Base-by-base conservation (phyloP, 2,888 invertebrate species). In the Aelia acuminata region DNA sequence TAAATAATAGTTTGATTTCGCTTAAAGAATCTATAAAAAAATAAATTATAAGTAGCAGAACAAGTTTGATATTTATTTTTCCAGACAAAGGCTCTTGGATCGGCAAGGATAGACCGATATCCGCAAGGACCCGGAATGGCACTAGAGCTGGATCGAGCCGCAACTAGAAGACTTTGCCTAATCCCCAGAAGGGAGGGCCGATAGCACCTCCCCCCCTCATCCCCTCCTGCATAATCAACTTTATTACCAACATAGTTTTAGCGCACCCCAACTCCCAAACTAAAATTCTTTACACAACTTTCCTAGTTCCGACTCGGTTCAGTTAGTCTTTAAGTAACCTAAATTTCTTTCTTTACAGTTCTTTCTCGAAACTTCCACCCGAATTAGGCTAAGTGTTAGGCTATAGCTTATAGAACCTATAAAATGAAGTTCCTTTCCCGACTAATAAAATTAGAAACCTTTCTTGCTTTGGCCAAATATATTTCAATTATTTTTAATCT, bases 201-300 rank as follows among this genome's bases (percentile, higher is more conserved):
- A 80, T 80, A 5, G 80, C 43, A 80, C 43, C 43, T n/a, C 80
- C 39, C 43, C n/a, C 43, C 80, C 75, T n/a, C n/a, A n/a, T n/a
- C n/a, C n/a, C 15, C 39, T 35, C 75, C 57, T 18, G 2, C 80
- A n/a, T 7, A 80, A 35, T 43, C 80, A 80, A 80, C 80, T 80
- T 80, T 47, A 43, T 43, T 43, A 0, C 80, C n/a, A 80, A 80
- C 80, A 43, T 80, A 70, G 63, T 70, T 70, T 35, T 70, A 70
- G 31, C 63, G 63, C 63, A 11, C 11, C 43, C 43, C 43, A n/a
- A 43, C 11, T 13, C 80, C 43, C 43, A 43, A 80, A 80, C 80
- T 80, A 43, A n/a, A 80, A 80, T 80, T 80, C 80, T 43, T n/a
- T 43, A 80, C 75, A 39, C 18, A 70, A 70, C 18, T 70, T 31